A percentile compares a stretch with the other conserved stretches of the same genome.
Conservation (phyloP, 1,140 invertebrate species). For the Calliopsis andreniformis region DNA sequence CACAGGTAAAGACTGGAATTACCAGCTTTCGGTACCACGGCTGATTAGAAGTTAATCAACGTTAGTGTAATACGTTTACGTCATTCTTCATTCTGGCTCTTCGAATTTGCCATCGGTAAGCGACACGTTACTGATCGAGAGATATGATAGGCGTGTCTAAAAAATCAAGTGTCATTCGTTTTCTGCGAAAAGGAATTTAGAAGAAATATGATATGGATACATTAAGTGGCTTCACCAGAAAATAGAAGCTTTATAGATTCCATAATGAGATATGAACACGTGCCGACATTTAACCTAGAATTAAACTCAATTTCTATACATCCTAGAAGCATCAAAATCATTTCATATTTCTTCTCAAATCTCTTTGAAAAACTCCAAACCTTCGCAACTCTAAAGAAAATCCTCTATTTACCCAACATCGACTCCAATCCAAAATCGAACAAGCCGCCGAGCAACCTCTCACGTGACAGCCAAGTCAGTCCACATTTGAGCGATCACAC, state of each 20-base stretch:
- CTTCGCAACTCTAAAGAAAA: too few relatives aligned
- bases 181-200: not conserved
- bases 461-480: not conserved
- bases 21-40: conserved; percentile 7
- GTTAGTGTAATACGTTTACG: conserved; percentile 29
- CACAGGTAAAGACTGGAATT: conserved; percentile 42
- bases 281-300: too few relatives aligned
- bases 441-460: not conserved
- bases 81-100: not conserved
- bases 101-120: conserved; percentile 39
- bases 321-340: too few relatives aligned
- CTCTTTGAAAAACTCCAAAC: too few relatives aligned
- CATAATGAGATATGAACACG: too few relatives aligned
- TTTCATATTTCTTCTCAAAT: too few relatives aligned
- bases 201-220: not conserved
- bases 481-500: too few relatives aligned
- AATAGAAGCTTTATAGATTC: too few relatives aligned
- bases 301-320: too few relatives aligned
- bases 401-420: too few relatives aligned
- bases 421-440: not conserved
- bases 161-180: not conserved
- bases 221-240: too few relatives aligned
- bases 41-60: conserved; percentile 32
- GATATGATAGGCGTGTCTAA: not conserved
- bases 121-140: not conserved